A percentile compares a stretch with the other conserved stretches of the same genome.
Conservation (phyloP, 2,888 invertebrate genomes). For the Chrysolina americana region DNA sequence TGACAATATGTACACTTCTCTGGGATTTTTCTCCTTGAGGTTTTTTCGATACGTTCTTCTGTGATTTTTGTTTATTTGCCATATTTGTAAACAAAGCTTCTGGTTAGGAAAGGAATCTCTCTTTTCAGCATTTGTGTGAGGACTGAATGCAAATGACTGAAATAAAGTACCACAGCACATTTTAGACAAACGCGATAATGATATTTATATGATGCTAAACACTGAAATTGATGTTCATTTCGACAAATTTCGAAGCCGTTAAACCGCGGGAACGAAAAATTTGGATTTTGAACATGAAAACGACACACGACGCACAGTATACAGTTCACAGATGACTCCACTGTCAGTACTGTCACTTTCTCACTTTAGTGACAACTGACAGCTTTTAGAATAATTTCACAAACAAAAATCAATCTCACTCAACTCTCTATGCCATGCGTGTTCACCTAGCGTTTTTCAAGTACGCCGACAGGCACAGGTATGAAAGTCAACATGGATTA, state of each 20-base stretch:
- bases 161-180: conserved; percentile 14
- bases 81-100: conserved; percentile 41
- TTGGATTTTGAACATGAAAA: conserved; percentile 32
- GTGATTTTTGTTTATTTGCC: conserved; percentile 34
- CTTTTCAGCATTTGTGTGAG: conserved; percentile 8
- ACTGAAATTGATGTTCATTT: conserved; percentile 1
- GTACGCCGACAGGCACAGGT: no score
- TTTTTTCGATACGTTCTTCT: conserved; percentile 22
- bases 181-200: background rate
- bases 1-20: conserved; percentile 26
- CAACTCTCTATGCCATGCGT: no score
- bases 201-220: conserved; percentile 22
- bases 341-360: no score
- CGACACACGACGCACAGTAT: conserved; percentile 29
- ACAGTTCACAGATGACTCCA: background rate
- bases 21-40: conserved; percentile 1
- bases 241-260: conserved; percentile 30
- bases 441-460: no score
- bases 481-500: no score
- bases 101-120: conserved; percentile 34
- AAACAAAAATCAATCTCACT: no score
- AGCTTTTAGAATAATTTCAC: no score
- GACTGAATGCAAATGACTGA: background rate
- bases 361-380: no score
- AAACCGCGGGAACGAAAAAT: conserved; percentile 42